Base-by-base conservation (phyloP, 2,888 invertebrate species). In the Cataglyphis albicans region DNA sequence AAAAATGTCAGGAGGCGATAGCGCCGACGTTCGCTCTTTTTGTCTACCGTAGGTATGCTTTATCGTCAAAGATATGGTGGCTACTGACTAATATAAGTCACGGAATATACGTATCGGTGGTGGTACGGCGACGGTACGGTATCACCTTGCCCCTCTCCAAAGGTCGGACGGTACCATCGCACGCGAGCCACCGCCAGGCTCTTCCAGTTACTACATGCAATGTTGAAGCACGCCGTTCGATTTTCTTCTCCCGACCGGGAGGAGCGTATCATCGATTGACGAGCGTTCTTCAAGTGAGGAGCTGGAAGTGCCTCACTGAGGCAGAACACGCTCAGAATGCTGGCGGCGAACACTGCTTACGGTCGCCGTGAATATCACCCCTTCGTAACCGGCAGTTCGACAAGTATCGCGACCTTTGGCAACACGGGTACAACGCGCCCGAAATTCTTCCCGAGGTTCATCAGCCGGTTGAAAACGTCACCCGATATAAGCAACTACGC, bases 111-210 rank as follows among this genome's bases (percentile, higher is more conserved):
- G 3, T 21, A 3, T 70, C 57, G 68, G 41, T 21, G 64, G 64
- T 61, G 55, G 78, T 88, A 81, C 83, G 84, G 12, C 86, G 90
- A 89, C 92, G 92, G 92, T 91, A 93, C 93, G 90, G 93, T 93
- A 87, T 91, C 92, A 29, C 64, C 35, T 67, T 92, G 90, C 91
- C 91, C 85, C 91, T 84, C 73, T 67, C 57, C 73, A 74, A 89
- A 88, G 87, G 83, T 89, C 88, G 90, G 89, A 93, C 90, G 90
- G 90, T 89, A 88, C 85, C 82, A 85, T 78, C 75, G 86, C 93
- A 93, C 93, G 93, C 93, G 91, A 93, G 92, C 92, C 92, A 91
- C 92, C 87, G 85, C 93, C 93, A 92, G 92, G 90, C 92, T 91
- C 72, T 59, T 78, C 92, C 87, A 90, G 78, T 90, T 90, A 88